Evolutionary conservation across 2,888 invertebrate species (phyloP), one percentile per base, ranked within the genome.

Genomic region (Ichneumon xanthorius): DNA sequence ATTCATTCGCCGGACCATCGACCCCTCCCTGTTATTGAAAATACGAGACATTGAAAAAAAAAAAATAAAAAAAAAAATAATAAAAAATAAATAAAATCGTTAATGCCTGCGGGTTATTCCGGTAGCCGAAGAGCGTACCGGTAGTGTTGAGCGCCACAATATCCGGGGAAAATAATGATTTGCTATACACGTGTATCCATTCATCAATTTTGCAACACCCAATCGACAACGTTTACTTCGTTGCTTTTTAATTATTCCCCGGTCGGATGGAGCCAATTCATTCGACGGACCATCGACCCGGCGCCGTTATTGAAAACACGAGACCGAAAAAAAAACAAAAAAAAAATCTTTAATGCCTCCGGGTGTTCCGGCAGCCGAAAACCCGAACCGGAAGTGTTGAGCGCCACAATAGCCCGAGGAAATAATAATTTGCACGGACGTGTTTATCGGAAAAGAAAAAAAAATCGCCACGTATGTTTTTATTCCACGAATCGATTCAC

Each of bases 401-500:
- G 55, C 55, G 55, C 40, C 22, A 33, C 63, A 63, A 70, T 53
- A 48, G 50, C 6, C 11, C 11, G 16, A n/a, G 19, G 9, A 4
- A 33, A 37, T 68, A 68, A 50, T 48, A 9, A 70, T 70, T 22
- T 22, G 19, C 55, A 9, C 11, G 55, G 55, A 7, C 2, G 11
- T 55, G 19, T 7, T 6, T 19, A 55, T 55, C 22, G 55, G 14
- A 55, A 55, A 55, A 19, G 16, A 26, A 11, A 14, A 37, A 16
- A 19, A 19, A 40, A 68, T 14, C 9, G 22, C 22, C 11, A 4
- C 19, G n/a, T 48, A 68, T 19, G 6, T 48, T 70, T 58, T 78
- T 22, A 45, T 30, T 68, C 58, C 48, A 33, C 11, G 55, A 68
- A 68, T 78, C 70, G 68, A 78, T 78, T 61, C 45, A 58, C 37